Percentiles rank a stretch among this genome's conserved stretches.
These are phyloP conservation scores for Poeciliopsis occidentalis DNA, from an alignment of 2,113 vertebrate genomes.

Conservation along the genomic window DNA sequence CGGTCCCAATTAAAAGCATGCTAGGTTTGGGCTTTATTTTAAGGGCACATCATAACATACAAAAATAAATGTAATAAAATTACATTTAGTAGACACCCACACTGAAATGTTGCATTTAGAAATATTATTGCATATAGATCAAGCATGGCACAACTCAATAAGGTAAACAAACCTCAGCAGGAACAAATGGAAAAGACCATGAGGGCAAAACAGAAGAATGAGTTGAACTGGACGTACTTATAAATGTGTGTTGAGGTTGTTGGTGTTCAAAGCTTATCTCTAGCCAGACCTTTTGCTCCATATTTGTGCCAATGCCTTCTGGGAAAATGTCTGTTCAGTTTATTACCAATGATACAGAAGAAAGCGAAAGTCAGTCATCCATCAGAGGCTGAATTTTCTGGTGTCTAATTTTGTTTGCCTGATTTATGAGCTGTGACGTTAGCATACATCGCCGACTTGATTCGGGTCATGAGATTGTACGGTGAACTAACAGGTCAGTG, in stretches of 20 bases:
- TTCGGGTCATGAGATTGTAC: background rate
- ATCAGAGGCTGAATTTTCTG: slow-evolving; percentile 1
- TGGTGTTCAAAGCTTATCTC: background rate
- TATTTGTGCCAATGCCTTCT: background rate
- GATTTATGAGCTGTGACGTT: slow-evolving; percentile 10
- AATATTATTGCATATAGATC: background rate
- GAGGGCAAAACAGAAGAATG: background rate
- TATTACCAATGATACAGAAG: slow-evolving; percentile 18
- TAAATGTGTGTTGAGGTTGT: background rate
- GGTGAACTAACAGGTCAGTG: slow-evolving; percentile 7
- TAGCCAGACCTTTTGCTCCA: background rate
- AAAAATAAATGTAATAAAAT: background rate
- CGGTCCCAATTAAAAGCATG: background rate
- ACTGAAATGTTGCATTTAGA: background rate
- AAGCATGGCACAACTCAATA: background rate
- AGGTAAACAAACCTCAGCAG: background rate
- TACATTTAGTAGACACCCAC: background rate
- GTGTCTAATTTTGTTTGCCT: slow-evolving; percentile 19
- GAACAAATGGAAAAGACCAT: background rate
- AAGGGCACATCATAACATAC: background rate
- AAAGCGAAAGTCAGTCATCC: slow-evolving; percentile 24
- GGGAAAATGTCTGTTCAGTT: slow-evolving; percentile 22
- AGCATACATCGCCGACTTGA: background rate
- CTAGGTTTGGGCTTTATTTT: background rate
- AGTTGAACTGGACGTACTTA: background rate